These are phyloP conservation scores for Mustelus asterias DNA, from an alignment of 2,113 vertebrate genomes.

Conservation along the genomic window DNA sequence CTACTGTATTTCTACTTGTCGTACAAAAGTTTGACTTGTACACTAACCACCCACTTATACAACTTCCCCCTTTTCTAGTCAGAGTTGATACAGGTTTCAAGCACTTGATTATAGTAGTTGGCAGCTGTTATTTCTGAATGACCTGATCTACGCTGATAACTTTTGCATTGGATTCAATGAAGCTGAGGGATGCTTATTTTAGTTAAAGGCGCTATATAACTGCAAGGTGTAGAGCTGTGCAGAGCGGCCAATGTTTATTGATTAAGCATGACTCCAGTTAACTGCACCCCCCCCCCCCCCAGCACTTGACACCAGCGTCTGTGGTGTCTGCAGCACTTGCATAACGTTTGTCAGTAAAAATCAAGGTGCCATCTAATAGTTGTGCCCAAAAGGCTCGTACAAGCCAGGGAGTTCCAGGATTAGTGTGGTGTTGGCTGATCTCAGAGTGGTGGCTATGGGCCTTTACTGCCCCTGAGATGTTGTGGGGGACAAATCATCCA, in stretches of 20 bases:
- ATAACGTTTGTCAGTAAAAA: background rate
- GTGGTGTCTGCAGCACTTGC: background rate
- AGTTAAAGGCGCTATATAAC: conserved; percentile 2
- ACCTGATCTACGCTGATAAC: background rate
- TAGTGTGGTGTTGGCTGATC: background rate
- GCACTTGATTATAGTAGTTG: background rate
- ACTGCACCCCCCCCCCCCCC: background rate
- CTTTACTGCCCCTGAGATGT: background rate
- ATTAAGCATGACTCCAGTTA: background rate
- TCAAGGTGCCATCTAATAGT: background rate
- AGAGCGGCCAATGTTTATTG: background rate
- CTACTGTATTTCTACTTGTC: background rate
- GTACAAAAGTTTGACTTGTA: background rate
- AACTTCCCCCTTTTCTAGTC: background rate
- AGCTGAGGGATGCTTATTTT: background rate
- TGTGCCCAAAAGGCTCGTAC: background rate
- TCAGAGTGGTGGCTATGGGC: background rate
- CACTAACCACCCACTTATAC: background rate
- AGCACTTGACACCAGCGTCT: background rate
- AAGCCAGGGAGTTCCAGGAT: background rate
- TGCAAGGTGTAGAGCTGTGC: conserved; percentile 2
- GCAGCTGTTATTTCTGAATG: background rate
- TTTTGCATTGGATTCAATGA: background rate
- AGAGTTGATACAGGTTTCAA: background rate
- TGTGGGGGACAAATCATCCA: background rate